Percentiles rank a stretch among this genome's conserved stretches.
phyloP scores from a whole-genome alignment of 2,113 vertebrate genomes.

The Loxodonta africana region DNA sequence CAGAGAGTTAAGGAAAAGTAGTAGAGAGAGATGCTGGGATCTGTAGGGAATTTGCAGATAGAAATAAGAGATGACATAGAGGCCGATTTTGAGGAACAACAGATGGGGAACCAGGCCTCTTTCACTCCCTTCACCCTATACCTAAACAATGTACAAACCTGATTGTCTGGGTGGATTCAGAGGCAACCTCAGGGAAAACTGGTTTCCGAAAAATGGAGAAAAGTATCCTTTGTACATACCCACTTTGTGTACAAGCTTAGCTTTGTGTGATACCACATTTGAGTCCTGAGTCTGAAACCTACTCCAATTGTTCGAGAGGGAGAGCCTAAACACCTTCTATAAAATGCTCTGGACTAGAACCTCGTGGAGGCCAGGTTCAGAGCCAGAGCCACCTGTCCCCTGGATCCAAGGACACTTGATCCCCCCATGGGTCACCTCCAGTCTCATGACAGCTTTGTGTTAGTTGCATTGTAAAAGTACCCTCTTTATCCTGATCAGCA shows the following conservation, averaged over 20 bases:
- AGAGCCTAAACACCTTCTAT: background rate
- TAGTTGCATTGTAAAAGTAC: background rate
- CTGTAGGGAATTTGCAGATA: background rate
- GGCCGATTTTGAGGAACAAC: background rate
- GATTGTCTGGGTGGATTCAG: background rate
- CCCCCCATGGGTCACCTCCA: background rate
- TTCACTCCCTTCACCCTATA: background rate
- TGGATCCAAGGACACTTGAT: background rate
- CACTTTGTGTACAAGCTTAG: background rate
- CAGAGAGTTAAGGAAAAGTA: background rate
- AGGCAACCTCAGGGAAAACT: background rate
- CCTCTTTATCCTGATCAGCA: background rate
- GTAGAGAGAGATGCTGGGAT: background rate
- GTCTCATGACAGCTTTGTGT: background rate
- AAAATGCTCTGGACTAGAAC: background rate
- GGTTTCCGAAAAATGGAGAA: background rate
- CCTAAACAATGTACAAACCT: background rate
- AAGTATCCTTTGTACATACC: background rate
- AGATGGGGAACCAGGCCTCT: background rate
- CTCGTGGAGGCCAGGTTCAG: background rate
- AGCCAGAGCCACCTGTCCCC: background rate
- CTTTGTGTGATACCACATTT: background rate
- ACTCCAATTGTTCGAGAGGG: background rate
- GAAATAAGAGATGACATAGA: background rate
- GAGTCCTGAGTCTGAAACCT: accelerated